Evolutionary conservation across 1,140 invertebrate genomes (phyloP).

Genomic region (Zaprionus taronus): DNA sequence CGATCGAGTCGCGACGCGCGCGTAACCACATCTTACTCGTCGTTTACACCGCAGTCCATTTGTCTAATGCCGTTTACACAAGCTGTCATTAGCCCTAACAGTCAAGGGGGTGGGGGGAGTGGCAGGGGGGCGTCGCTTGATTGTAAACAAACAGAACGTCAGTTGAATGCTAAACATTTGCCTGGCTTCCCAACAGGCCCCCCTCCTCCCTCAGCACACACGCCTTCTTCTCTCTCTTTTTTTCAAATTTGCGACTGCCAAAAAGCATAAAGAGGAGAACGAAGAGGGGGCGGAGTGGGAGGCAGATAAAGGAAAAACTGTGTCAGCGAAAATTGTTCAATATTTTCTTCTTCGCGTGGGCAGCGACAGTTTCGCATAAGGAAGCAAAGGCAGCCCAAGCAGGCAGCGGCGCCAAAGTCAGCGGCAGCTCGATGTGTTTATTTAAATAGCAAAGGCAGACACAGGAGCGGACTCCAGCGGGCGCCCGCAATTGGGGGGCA

Average conservation of each 20-base stretch:
- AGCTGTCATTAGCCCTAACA: constrained; percentile 48
- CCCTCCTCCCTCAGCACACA: not conserved
- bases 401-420: constrained; percentile 30
- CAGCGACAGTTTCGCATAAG: constrained; percentile 47
- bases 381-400: constrained; percentile 20
- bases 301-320: constrained; percentile 35
- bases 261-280: constrained; percentile 15
- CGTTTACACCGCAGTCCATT: constrained; percentile 38
- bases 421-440: constrained; percentile 41
- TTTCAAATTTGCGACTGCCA: constrained; percentile 33
- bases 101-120: not conserved
- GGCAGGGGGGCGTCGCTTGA: constrained; percentile 1
- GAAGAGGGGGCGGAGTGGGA: not conserved
- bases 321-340: constrained; percentile 47
- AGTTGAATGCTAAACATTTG: constrained; percentile 50
- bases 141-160: constrained; percentile 54
- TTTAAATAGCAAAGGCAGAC: constrained; percentile 26
- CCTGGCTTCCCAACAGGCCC: not conserved
- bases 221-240: not conserved
- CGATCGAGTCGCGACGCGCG: not conserved
- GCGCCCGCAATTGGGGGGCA: constrained; percentile 6
- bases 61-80: constrained; percentile 41
- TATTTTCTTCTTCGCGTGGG: constrained; percentile 45
- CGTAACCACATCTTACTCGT: constrained; percentile 1
- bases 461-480: constrained; percentile 24